Base-by-base conservation (phyloP, 2,113 vertebrate species). In the Ivindomyrus marchei region DNA sequence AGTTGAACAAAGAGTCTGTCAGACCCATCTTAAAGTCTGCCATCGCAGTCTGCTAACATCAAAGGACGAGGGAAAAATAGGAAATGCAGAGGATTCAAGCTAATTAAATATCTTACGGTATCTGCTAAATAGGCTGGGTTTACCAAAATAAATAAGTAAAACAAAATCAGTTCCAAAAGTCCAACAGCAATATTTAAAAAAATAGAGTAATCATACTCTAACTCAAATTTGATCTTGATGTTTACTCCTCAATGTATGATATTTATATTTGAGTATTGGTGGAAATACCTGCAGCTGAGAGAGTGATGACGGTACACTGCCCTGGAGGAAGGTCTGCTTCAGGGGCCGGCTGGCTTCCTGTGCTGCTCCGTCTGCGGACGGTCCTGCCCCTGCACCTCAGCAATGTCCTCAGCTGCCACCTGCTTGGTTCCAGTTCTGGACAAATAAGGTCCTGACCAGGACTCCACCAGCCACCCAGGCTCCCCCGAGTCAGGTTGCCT, bases 371-470 rank as follows among this genome's bases (percentile, higher is more conserved):
- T 89, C 70, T n/a, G n/a, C 49, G 70, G 31, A 15, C 39, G 36
- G 74, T 36, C 17, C 24, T 39, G 46, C 36, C 53, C 90, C 42
- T 46, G 42, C n/a, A 45, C 42, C 39, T 70, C 49, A 19, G 6
- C 90, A 80, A 88, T 42, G 80, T 66, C 84, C 36, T 53, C 13
- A 47, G 80, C n/a, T n/a, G 46, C 49, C 91, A 89, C 62, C 91
- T 91, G 88, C 80, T 91, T n/a, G 62, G 24, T 70, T 45, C 24
- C 53, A 47, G 21, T 46, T 70, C 15, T 52, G 89, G 53, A 92
- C 90, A 91, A 92, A 92, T 93, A 92, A 90, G 89, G 91, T 58
- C 17, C 56, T 77, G 88, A 84, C 70, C 11, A 17, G 19, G 15
- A 11, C 31, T 88, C 46, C 31, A 45, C 42, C 77, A 87, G 50